Evolutionary conservation across 2,888 invertebrate genomes (phyloP).

Genomic region (Papilio elwesi): DNA sequence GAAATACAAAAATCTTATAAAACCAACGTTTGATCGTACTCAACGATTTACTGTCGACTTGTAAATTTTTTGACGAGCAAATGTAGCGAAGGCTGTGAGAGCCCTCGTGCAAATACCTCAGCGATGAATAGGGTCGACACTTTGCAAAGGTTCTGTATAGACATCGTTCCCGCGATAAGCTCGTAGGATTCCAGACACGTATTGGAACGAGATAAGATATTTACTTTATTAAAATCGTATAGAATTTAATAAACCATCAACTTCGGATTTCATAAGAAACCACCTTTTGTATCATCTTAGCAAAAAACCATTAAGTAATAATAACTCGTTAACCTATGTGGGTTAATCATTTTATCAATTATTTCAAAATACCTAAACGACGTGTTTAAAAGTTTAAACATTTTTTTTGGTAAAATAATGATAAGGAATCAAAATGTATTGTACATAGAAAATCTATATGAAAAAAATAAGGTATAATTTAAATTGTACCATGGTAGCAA

Average conservation of each 20-base stretch:
- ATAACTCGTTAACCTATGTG: too few species aligned
- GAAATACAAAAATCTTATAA: background rate
- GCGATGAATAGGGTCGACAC: slow-evolving; percentile 66
- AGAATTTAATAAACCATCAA: slow-evolving; percentile 8
- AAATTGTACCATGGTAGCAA: too few species aligned
- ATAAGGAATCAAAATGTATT: too few species aligned
- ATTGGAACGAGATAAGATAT: slow-evolving; percentile 29
- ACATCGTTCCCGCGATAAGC: slow-evolving; percentile 68
- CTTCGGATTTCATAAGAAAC: background rate
- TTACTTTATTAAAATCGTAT: slow-evolving; percentile 23
- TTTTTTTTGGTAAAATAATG: too few species aligned
- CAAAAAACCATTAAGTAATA: too few species aligned
- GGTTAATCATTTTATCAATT: too few species aligned
- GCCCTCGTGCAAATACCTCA: slow-evolving; percentile 71
- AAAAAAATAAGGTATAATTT: too few species aligned
- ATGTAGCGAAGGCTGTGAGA: slow-evolving; percentile 57
- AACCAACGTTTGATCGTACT: slow-evolving; percentile 1
- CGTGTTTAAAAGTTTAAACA: too few species aligned
- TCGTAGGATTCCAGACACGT: slow-evolving; percentile 62
- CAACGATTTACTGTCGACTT: slow-evolving; percentile 20
- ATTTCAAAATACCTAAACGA: too few species aligned
- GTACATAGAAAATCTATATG: too few species aligned
- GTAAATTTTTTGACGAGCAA: slow-evolving; percentile 31
- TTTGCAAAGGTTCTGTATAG: slow-evolving; percentile 67
- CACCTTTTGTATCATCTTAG: background rate